Evolutionary conservation across 2,797 vertebrate genomes (phyloP).

Genomic region (Melanotaenia parkinsoni): DNA sequence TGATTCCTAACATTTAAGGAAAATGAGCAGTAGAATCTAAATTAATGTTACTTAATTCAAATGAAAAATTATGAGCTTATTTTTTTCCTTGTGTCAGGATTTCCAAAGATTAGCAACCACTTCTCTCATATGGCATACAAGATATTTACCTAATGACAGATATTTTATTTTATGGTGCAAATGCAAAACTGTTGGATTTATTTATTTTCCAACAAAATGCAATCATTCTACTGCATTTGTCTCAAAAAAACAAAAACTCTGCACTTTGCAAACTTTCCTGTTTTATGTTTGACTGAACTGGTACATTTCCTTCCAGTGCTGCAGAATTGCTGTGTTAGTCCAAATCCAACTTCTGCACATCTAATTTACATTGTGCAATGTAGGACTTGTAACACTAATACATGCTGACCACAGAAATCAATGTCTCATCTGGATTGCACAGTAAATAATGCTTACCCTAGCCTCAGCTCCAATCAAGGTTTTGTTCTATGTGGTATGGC

Average conservation of each 20-base stretch:
- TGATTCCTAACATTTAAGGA: constrained; percentile 10
- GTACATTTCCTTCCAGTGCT: constrained; percentile 37
- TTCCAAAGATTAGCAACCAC: constrained; percentile 26
- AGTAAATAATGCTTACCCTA: constrained; percentile 75
- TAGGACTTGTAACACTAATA: constrained; percentile 69
- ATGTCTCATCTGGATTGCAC: constrained; percentile 70
- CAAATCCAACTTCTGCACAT: constrained; percentile 46
- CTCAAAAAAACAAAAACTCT: constrained; percentile 11
- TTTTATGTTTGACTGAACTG: constrained; percentile 32
- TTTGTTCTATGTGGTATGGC: constrained; percentile 44
- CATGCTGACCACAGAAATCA: constrained; percentile 78
- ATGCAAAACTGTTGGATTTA: constrained; percentile 4
- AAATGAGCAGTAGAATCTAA: constrained; percentile 24
- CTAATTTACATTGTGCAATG: constrained; percentile 77
- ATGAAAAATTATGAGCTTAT: constrained; percentile 50
- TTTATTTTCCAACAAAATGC: constrained; percentile 1
- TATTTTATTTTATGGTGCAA: constrained; percentile 21
- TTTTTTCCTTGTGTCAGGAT: constrained; percentile 46
- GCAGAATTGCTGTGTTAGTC: constrained; percentile 62
- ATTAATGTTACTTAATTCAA: constrained; percentile 42
- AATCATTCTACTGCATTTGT: constrained; percentile 11
- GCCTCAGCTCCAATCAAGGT: constrained; percentile 52
- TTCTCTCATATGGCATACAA: background rate
- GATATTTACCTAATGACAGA: background rate
- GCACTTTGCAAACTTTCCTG: constrained; percentile 24